Evolutionary conservation across 2,888 invertebrate species (phyloP), one percentile per base, ranked within the genome.

Genomic region (Coenonympha glycerion): DNA sequence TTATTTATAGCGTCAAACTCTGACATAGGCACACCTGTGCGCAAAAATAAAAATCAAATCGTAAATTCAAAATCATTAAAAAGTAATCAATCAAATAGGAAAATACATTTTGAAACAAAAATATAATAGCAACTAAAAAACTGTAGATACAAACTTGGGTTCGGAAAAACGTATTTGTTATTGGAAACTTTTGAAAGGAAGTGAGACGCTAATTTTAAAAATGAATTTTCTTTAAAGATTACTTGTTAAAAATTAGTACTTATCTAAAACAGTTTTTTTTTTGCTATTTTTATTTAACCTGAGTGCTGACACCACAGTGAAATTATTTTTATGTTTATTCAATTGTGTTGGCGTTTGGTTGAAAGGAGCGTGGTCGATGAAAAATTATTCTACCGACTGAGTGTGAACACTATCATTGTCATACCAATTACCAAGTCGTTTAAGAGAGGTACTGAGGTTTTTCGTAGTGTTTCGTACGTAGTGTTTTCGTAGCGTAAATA

Each of bases 321-420:
- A 34, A 46, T 71, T 28, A 13, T 28, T 34, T 37, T 19, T 47
- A 71, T 73, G 73, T 71, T 64, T 49, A 61, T 47, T 34, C 46
- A 49, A 62, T 65, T 62, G 65, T 67, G 66, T 69, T 69, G 69
- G 65, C 66, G 62, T 53, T 53, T 28, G 47, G 11, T 53, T 52
- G 60, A 64, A 62, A 61, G 26, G 22, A 19, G 31, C 31, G 60
- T 56, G 62, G 59, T 63, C 61, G 62, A 64, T 69, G 67, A 73
- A 69, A 70, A 69, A 71, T 64, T 53, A 60, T 50, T 46, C 49
- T 62, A 42, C 41, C 47, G 22, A 54, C 52, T 31, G 31, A 18
- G n/a, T 16, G 11, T 21, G 47, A 21, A 39, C 47, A 11, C n/a
- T 22, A 3, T 37, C 18, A 8, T 18, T 13, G 18, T 16, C 16